Percentiles rank a stretch among this genome's conserved stretches.
Evolutionary conservation across 2,797 vertebrate genomes (phyloP).

Genomic region (Carcharodon carcharias): DNA sequence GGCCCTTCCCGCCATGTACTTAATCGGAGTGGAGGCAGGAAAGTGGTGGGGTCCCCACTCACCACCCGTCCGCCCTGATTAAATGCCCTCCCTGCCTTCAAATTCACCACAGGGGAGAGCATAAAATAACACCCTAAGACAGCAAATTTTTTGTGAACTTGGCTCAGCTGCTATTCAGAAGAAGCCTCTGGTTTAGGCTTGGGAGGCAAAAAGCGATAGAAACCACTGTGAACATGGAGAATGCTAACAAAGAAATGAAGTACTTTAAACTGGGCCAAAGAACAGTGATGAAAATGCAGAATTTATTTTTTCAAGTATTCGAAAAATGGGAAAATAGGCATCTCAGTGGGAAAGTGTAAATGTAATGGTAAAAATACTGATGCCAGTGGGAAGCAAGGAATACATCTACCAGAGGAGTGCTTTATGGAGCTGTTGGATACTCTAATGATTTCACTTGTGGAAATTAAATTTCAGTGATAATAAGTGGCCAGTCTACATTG

Average conservation of each 20-base stretch:
- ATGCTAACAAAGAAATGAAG: neutral
- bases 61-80: neutral
- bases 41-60: neutral
- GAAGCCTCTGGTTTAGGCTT: neutral
- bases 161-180: neutral
- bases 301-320: neutral
- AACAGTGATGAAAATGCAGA: neutral
- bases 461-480: neutral
- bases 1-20: too few species aligned
- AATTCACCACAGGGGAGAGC: neutral
- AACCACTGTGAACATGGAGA: neutral
- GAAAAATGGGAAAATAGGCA: neutral
- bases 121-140: neutral
- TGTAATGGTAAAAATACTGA: neutral
- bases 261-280: neutral
- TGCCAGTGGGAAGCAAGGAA: neutral
- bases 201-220: neutral
- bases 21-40: neutral
- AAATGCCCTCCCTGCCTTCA: neutral
- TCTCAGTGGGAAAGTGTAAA: neutral
- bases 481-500: neutral
- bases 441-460: neutral
- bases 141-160: neutral
- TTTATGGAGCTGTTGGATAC: neutral
- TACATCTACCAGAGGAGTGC: neutral